phyloP scores from a whole-genome alignment of 2,113 vertebrate genomes.

The Taurulus bubalis region DNA sequence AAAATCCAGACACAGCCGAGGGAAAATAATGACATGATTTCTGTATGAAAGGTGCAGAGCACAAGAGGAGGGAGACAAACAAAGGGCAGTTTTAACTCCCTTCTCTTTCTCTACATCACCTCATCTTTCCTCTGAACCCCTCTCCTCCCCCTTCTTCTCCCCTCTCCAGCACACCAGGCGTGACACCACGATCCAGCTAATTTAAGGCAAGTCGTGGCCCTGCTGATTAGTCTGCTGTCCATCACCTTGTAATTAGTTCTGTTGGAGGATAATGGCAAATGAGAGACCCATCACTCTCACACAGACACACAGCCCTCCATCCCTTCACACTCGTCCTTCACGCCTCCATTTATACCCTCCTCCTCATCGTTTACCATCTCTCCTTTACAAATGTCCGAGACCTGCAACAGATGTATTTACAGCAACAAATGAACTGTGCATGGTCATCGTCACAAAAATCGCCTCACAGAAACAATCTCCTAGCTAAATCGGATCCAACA shows the following conservation, averaged over 20 bases:
- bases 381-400: conserved; percentile 6
- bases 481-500: conserved; percentile 7
- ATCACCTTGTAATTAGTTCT: conserved; percentile 80
- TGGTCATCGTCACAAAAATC: not conserved
- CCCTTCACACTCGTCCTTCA: conserved; percentile 13
- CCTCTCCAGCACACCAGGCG: conserved; percentile 56
- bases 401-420: conserved; percentile 13
- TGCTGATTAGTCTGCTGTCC: conserved; percentile 79
- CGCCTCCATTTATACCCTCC: not conserved
- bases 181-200: conserved; percentile 51
- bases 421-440: conserved; percentile 16
- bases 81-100: not conserved
- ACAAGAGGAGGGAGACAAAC: not conserved
- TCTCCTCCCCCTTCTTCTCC: not conserved
- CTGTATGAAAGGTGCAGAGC: conserved; percentile 10
- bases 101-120: conserved; percentile 15
- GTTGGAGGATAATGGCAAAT: conserved; percentile 63
- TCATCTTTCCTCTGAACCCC: conserved; percentile 23
- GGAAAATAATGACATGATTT: conserved; percentile 25
- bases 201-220: conserved; percentile 67
- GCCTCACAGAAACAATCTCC: conserved; percentile 4
- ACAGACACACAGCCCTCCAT: conserved; percentile 7
- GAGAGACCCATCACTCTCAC: conserved; percentile 50
- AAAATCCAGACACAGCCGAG: conserved; percentile 39
- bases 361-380: conserved; percentile 24